Conservation (phyloP, 2,113 vertebrate species). For the Procavia capensis region DNA sequence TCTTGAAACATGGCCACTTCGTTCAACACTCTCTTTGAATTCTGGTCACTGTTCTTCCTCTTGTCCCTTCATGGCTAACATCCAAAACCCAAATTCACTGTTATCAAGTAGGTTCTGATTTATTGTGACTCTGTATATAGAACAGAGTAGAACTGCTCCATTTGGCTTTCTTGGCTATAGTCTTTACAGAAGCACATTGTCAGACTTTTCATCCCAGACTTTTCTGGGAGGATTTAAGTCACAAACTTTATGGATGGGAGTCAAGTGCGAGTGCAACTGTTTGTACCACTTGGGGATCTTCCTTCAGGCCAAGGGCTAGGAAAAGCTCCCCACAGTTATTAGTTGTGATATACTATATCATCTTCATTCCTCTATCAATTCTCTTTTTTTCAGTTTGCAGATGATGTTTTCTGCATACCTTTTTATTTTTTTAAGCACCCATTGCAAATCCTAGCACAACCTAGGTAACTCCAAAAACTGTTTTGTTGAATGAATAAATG, state of each 20-base stretch:
- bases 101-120: background rate
- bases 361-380: background rate
- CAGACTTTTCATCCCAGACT: no score
- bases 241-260: no score
- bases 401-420: background rate
- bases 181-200: no score
- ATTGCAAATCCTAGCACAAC: background rate
- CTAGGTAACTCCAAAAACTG: background rate
- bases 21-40: background rate
- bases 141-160: background rate
- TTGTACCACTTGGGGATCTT: no score
- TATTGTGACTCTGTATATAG: background rate
- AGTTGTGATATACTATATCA: background rate
- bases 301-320: background rate
- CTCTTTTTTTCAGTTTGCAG: background rate
- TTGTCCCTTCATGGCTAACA: background rate
- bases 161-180: no score
- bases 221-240: no score
- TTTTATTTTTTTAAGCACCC: constrained; percentile 13
- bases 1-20: background rate
- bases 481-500: constrained; percentile 38
- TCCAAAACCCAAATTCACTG: background rate
- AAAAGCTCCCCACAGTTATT: background rate
- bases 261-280: no score
- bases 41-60: background rate